Evolutionary conservation across 2,888 invertebrate genomes (phyloP).

Genomic region (Nephrocerus scutellatus): DNA sequence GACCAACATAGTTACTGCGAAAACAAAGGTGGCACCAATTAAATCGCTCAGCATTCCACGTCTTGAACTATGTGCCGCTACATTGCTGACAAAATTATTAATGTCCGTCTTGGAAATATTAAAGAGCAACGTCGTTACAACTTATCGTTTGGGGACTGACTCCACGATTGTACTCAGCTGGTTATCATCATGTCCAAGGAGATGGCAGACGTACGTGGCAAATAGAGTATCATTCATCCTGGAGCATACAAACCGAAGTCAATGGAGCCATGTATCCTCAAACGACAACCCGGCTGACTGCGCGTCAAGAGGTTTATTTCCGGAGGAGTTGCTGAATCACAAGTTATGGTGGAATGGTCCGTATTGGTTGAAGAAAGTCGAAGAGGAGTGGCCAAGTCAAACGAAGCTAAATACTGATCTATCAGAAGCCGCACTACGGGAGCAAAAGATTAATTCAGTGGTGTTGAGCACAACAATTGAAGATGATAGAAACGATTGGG

Average conservation of each 20-base stretch:
- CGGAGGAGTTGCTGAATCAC: background rate
- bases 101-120: constrained; percentile 5
- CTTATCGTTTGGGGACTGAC: constrained; percentile 3
- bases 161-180: constrained; percentile 1
- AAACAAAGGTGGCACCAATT: too few species aligned
- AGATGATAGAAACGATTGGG: too few species aligned
- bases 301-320: constrained; percentile 10
- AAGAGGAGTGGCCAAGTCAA: too few species aligned
- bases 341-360: constrained; percentile 9
- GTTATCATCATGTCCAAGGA: constrained; percentile 8
- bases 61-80: constrained; percentile 6
- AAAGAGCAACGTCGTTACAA: constrained; percentile 1
- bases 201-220: constrained; percentile 1
- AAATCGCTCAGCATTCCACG: constrained; percentile 4
- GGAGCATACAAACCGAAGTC: background rate
- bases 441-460: too few species aligned
- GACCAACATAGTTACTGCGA: constrained; percentile 4
- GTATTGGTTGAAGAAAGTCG: too few species aligned
- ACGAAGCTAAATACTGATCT: too few species aligned
- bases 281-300: constrained; percentile 16
- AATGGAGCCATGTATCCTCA: constrained; percentile 10
- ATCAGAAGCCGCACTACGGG: too few species aligned
- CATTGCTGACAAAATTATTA: constrained; percentile 2
- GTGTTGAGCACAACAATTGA: too few species aligned
- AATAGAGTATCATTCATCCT: constrained; percentile 6